phyloP scores from a whole-genome alignment of 2,113 vertebrate species.

The Gopherus flavomarginatus region DNA sequence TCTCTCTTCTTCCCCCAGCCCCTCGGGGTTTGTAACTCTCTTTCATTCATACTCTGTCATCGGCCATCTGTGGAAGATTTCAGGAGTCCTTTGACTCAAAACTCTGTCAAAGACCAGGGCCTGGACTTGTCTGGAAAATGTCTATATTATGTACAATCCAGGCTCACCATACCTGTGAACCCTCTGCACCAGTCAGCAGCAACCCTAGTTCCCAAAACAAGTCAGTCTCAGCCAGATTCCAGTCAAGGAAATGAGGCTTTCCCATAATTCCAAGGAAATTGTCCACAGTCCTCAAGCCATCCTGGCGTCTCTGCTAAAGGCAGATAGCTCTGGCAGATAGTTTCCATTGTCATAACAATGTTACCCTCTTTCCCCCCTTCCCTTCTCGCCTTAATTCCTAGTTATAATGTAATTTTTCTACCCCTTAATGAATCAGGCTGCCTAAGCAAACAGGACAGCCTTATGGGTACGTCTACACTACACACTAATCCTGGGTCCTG shows the following conservation, averaged over 20 bases:
- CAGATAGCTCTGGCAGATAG: background rate
- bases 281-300: background rate
- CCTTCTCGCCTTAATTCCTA: background rate
- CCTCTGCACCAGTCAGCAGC: background rate
- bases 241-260: background rate
- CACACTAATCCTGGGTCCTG: background rate
- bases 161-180: rapidly evolving
- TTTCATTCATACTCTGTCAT: background rate
- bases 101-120: background rate
- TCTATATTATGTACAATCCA: background rate
- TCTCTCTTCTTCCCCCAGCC: background rate
- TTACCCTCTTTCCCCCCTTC: background rate
- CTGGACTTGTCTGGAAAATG: background rate
- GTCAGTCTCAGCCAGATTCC: background rate
- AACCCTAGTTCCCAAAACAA: rapidly evolving
- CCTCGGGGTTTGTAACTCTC: background rate
- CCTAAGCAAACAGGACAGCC: background rate
- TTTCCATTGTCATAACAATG: background rate
- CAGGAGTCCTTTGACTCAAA: background rate
- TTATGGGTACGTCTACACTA: background rate
- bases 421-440: background rate
- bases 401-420: background rate
- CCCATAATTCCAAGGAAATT: background rate
- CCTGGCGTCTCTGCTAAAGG: background rate
- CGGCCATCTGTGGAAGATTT: background rate